phyloP scores from a whole-genome alignment of 2,113 vertebrate genomes.

The Ancistrus triradiatus region DNA sequence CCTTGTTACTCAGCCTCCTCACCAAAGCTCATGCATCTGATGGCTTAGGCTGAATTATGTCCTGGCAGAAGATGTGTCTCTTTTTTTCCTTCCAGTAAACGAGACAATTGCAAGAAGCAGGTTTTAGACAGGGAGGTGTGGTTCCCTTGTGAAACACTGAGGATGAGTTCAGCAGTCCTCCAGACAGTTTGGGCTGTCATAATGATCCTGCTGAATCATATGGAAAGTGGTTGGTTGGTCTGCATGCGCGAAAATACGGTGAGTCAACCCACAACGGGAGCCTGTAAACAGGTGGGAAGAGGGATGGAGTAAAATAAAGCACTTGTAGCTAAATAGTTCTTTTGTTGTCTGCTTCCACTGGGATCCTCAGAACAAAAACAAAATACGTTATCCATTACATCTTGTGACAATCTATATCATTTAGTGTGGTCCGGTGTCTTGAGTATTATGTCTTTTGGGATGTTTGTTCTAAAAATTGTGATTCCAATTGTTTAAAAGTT shows the following conservation, averaged over 20 bases:
- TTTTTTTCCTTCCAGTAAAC: background rate
- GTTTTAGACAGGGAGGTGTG: constrained; percentile 31
- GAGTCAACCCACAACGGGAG: constrained; percentile 25
- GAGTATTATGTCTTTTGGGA: too few relatives aligned
- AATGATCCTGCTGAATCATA: constrained; percentile 44
- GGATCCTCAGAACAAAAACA: too few relatives aligned
- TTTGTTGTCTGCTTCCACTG: background rate
- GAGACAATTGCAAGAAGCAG: constrained; percentile 17
- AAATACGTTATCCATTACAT: too few relatives aligned
- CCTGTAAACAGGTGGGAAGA: constrained; percentile 18
- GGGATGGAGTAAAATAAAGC: background rate
- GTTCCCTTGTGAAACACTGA: constrained; percentile 25
- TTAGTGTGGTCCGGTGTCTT: too few relatives aligned
- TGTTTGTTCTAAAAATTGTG: too few relatives aligned
- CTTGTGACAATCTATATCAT: too few relatives aligned
- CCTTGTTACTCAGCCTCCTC: background rate
- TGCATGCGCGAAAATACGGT: constrained; percentile 22
- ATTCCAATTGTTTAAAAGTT: too few relatives aligned
- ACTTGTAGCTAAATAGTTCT: background rate
- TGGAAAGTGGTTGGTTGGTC: constrained; percentile 29
- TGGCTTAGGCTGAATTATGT: constrained; percentile 9
- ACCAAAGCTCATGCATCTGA: constrained; percentile 19
- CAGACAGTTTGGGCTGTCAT: constrained; percentile 34
- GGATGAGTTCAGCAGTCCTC: constrained; percentile 29
- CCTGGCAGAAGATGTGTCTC: constrained; percentile 4